phyloP scores from a whole-genome alignment of 2,888 invertebrate species.

The Spodoptera exigua region DNA sequence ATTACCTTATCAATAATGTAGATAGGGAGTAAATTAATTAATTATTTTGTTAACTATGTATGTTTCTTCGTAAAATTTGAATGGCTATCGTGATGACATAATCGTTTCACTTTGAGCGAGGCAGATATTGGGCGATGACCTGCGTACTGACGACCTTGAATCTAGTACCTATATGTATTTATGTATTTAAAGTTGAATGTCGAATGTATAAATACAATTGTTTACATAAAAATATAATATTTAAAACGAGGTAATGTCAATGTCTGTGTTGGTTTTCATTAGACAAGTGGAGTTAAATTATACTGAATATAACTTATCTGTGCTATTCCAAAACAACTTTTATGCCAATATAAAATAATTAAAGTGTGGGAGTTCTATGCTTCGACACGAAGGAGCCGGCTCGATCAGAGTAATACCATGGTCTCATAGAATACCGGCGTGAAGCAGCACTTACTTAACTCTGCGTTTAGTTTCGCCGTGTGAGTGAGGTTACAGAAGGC shows the following conservation, averaged over 20 bases:
- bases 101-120: constrained; percentile 24
- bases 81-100: constrained; percentile 28
- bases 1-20: neutral
- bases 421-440: too few species aligned
- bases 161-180: constrained; percentile 3
- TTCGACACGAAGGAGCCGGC: too few species aligned
- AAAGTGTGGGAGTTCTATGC: too few species aligned
- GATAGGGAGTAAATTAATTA: constrained; percentile 21
- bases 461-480: too few species aligned
- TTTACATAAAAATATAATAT: constrained; percentile 13
- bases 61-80: constrained; percentile 24
- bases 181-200: constrained; percentile 19
- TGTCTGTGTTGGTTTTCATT: neutral
- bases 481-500: too few species aligned
- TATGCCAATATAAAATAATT: too few species aligned
- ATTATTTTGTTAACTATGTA: constrained; percentile 17
- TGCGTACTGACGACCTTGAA: constrained; percentile 37
- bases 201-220: neutral
- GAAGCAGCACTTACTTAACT: too few species aligned
- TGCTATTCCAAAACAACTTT: too few species aligned
- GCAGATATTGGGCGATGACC: constrained; percentile 41
- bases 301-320: neutral
- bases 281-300: too few species aligned
- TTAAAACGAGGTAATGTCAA: constrained; percentile 9
- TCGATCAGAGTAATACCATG: too few species aligned